phyloP scores from a whole-genome alignment of 2,797 vertebrate species.

The Eleutherodactylus coqui region DNA sequence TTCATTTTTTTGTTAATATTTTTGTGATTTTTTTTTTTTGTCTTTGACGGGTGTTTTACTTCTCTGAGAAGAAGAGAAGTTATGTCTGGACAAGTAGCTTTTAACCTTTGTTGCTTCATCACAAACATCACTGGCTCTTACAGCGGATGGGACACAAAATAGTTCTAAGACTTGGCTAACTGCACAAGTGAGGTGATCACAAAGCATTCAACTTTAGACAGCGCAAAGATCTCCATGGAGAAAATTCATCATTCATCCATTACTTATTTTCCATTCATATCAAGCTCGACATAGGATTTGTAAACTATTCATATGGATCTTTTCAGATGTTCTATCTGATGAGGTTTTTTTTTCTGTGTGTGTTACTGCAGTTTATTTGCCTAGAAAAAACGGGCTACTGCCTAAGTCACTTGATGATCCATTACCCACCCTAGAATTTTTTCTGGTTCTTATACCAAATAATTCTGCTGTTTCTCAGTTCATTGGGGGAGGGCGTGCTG shows the following conservation, averaged over 20 bases:
- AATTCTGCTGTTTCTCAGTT: conserved; percentile 25
- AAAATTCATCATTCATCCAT: conserved; percentile 75
- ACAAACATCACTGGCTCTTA: conserved; percentile 67
- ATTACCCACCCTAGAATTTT: conserved; percentile 17
- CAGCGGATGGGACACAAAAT: conserved; percentile 56
- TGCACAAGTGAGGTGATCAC: conserved; percentile 70
- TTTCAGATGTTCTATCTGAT: not conserved
- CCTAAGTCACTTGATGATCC: not conserved
- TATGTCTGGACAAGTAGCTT: conserved; percentile 66
- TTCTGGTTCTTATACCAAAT: conserved; percentile 32
- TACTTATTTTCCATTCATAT: conserved; percentile 79
- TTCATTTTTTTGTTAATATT: conserved; percentile 72
- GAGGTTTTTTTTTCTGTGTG: not conserved
- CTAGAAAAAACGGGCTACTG: conserved; percentile 5
- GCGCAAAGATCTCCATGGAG: conserved; percentile 68
- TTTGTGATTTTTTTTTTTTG: conserved; percentile 76
- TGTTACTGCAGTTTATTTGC: conserved; percentile 10
- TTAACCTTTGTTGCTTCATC: conserved; percentile 68
- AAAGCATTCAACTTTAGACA: conserved; percentile 71
- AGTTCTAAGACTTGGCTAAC: conserved; percentile 66
- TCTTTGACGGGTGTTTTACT: conserved; percentile 79
- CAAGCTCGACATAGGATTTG: conserved; percentile 2
- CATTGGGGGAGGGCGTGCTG: not conserved
- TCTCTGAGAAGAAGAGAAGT: conserved; percentile 67
- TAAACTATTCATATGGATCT: conserved; percentile 73